Conservation (phyloP, 2,113 vertebrate genomes). For the Marmota flaviventris region DNA sequence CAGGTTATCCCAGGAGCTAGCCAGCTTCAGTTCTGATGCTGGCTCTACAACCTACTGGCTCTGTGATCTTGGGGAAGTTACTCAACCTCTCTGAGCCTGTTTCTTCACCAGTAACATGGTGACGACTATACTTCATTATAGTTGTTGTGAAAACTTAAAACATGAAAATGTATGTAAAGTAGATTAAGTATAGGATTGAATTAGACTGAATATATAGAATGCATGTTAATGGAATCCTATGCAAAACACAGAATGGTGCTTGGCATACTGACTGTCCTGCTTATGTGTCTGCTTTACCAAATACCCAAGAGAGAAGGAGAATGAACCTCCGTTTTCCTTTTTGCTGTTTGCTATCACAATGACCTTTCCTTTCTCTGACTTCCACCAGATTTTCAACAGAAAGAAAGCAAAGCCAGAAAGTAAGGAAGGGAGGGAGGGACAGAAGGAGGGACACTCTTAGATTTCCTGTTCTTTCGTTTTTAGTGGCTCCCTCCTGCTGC, state of each 20-base stretch:
- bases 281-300: not conserved
- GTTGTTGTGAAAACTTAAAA: not conserved
- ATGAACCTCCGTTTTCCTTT: not conserved
- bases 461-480: not conserved
- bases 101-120: not conserved
- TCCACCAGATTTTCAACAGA: not conserved
- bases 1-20: not conserved
- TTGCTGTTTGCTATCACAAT: not conserved
- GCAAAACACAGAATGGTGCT: not conserved
- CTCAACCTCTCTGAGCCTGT: not conserved
- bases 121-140: not conserved
- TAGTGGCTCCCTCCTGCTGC: not conserved
- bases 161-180: not conserved
- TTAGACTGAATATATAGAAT: not conserved
- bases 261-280: not conserved
- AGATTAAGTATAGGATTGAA: not conserved
- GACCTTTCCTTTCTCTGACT: not conserved
- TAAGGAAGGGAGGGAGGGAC: not conserved
- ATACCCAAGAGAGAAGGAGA: not conserved
- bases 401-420: too few species aligned
- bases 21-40: not conserved
- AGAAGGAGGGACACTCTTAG: not conserved
- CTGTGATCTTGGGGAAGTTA: not conserved
- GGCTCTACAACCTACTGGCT: not conserved
- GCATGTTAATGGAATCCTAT: not conserved